Conservation (phyloP, 2,113 vertebrate species). For the Phylloscopus trochiloides region DNA sequence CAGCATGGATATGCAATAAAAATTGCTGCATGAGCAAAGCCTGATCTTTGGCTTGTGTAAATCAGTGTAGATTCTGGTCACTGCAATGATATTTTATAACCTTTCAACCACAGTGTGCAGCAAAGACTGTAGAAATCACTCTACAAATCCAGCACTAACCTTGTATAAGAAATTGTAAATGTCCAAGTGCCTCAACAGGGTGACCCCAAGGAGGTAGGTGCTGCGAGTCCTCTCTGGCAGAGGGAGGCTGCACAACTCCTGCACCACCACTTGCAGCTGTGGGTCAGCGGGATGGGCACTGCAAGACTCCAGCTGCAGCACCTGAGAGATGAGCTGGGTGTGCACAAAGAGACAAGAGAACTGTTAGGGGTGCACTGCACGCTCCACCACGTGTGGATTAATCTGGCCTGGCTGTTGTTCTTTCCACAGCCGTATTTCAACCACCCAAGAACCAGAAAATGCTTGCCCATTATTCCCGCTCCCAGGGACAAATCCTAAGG, state of each 20-base stretch:
- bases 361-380: background rate
- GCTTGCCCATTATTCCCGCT: background rate
- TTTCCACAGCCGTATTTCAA: background rate
- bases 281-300: background rate
- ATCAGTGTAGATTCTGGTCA: background rate
- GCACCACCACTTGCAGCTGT: constrained; percentile 16
- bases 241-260: constrained; percentile 78
- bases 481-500: background rate
- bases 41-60: constrained; percentile 22
- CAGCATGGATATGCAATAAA: constrained; percentile 30
- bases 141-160: constrained; percentile 49
- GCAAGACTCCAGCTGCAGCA: constrained; percentile 78
- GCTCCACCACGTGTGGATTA: background rate
- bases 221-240: constrained; percentile 68
- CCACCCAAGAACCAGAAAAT: background rate
- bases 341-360: background rate
- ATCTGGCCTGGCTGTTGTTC: background rate
- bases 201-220: constrained; percentile 75
- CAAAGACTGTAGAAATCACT: background rate
- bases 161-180: constrained; percentile 76
- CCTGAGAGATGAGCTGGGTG: constrained; percentile 69
- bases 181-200: constrained; percentile 80
- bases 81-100: constrained; percentile 26
- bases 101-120: background rate
- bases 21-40: constrained; percentile 38